phyloP scores from a whole-genome alignment of 2,797 vertebrate genomes.

The Diglossa cyanea region DNA sequence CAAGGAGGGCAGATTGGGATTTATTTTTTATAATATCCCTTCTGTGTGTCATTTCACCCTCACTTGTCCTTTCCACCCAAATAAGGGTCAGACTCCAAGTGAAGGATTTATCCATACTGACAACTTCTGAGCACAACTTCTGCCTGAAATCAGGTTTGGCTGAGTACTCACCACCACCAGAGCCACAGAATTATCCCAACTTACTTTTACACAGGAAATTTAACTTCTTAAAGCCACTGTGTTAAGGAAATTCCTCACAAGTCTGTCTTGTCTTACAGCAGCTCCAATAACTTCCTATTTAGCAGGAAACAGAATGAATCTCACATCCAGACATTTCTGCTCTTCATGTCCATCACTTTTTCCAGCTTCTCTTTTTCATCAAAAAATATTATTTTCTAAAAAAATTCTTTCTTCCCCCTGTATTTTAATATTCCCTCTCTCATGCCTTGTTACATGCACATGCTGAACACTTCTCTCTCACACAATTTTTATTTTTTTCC shows the following conservation, averaged over 20 bases:
- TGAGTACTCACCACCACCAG: background rate
- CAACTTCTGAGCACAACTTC: background rate
- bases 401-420: background rate
- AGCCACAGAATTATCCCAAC: background rate
- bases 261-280: background rate
- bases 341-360: background rate
- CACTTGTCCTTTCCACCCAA: background rate
- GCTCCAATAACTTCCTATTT: background rate
- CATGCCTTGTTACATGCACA: background rate
- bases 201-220: background rate
- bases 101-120: background rate
- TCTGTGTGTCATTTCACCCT: background rate
- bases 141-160: background rate
- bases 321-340: background rate
- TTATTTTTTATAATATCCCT: background rate
- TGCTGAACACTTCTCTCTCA: background rate
- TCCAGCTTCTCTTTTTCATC: background rate
- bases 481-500: background rate
- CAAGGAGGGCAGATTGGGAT: background rate
- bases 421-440: background rate
- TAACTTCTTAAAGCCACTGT: background rate
- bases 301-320: background rate
- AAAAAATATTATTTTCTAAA: background rate
- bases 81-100: background rate
- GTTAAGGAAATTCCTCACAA: background rate